These are phyloP conservation scores for Hypselothyrea guttata DNA, from an alignment of 2,888 invertebrate genomes.

Conservation along the genomic window DNA sequence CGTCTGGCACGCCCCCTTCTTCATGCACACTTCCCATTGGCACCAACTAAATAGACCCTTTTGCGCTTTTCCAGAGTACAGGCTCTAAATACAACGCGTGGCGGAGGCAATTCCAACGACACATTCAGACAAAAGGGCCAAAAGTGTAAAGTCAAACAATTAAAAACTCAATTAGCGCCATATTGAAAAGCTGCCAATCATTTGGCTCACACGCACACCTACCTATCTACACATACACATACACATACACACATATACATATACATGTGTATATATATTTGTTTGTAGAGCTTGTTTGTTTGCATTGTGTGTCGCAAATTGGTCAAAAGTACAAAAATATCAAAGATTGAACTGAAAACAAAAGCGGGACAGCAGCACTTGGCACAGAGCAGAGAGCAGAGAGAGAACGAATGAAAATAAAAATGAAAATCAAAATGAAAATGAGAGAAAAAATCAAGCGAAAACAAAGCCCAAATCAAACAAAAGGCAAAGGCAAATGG, in stretches of 20 bases:
- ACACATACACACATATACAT: conserved; percentile 9
- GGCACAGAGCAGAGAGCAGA: too few relatives aligned
- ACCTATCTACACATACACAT: conserved; percentile 10
- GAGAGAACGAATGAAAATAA: too few relatives aligned
- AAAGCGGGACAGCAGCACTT: conserved; percentile 17
- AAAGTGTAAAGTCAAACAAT: conserved; percentile 72
- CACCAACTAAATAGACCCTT: conserved; percentile 3
- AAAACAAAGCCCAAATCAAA: conserved; percentile 53
- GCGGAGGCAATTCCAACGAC: conserved; percentile 40
- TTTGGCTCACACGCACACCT: conserved; percentile 42
- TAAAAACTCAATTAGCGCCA: conserved; percentile 78
- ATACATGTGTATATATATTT: conserved; percentile 24
- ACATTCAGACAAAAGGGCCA: conserved; percentile 50
- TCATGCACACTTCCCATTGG: too few relatives aligned
- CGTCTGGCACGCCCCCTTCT: too few relatives aligned
- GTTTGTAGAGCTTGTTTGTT: conserved; percentile 56
- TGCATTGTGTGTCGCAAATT: conserved; percentile 73
- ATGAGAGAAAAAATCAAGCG: conserved; percentile 13
- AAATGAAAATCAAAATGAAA: conserved; percentile 29
- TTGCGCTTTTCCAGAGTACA: conserved; percentile 27
- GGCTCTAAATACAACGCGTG: conserved; percentile 21
- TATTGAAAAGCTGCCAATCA: conserved; percentile 75
- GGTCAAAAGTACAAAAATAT: conserved; percentile 75
- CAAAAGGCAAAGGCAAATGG: conserved; percentile 69
- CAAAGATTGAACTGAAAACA: conserved; percentile 58